Conservation (phyloP, 2,888 invertebrate genomes). For the Dioctria linearis region DNA sequence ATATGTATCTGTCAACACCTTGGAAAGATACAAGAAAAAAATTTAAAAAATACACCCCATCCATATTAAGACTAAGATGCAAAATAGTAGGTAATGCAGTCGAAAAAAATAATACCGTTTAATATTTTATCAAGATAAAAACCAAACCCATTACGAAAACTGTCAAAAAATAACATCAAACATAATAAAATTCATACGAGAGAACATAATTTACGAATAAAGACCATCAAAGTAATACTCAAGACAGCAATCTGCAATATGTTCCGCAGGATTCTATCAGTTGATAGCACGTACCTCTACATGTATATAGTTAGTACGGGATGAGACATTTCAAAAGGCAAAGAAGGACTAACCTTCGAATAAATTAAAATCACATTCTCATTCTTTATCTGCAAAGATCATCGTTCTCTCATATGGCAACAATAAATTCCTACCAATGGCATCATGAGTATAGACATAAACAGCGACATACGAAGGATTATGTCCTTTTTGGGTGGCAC, state of each 20-base stretch:
- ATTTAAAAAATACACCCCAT: too few species aligned
- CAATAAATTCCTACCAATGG: slow-evolving; percentile 45
- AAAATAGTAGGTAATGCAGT: too few species aligned
- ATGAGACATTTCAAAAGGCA: neutral
- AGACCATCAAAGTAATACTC: neutral
- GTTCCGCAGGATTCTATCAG: neutral
- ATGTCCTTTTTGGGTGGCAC: slow-evolving; percentile 42
- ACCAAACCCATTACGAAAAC: too few species aligned
- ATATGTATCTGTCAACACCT: too few species aligned
- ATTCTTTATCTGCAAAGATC: slow-evolving; percentile 39
- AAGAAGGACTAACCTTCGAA: neutral
- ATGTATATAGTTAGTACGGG: too few species aligned
- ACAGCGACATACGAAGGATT: slow-evolving; percentile 29
- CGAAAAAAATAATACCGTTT: too few species aligned
- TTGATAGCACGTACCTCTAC: neutral
- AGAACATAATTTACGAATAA: neutral
- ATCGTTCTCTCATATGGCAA: slow-evolving; percentile 46
- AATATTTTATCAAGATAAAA: too few species aligned
- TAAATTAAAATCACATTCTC: slow-evolving; percentile 46
- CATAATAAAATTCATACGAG: neutral
- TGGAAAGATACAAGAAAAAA: too few species aligned
- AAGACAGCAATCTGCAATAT: neutral
- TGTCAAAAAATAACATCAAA: too few species aligned
- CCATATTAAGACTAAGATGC: too few species aligned
- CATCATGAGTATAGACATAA: slow-evolving; percentile 37